Conservation (phyloP, 2,113 vertebrate genomes). For the Sapajus apella region DNA sequence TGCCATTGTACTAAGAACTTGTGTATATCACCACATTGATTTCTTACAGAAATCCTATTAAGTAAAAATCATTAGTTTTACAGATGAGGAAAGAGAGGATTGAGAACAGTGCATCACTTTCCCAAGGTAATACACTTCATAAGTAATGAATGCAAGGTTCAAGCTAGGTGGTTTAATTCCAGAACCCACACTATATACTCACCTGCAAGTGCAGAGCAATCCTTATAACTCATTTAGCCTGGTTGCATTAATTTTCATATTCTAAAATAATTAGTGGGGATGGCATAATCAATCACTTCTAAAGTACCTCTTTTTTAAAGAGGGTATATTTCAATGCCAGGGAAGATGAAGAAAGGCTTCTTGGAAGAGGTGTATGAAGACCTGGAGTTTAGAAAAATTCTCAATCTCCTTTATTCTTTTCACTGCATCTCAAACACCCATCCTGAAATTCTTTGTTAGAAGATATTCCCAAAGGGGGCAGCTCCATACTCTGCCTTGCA, state of each 20-base stretch:
- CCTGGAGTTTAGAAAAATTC: background rate
- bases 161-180: background rate
- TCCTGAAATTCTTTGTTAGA: conserved; percentile 66
- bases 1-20: background rate
- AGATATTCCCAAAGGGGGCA: conserved; percentile 64
- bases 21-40: background rate
- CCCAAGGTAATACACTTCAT: background rate
- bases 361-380: conserved; percentile 40
- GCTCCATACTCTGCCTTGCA: conserved; percentile 63
- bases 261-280: background rate
- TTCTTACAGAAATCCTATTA: background rate
- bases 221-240: background rate
- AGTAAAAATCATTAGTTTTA: background rate
- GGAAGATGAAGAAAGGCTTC: background rate
- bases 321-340: background rate
- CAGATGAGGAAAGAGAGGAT: background rate
- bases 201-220: background rate
- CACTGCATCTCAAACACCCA: conserved; percentile 28
- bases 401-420: conserved; percentile 41
- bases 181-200: background rate
- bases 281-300: background rate
- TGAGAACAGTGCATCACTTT: background rate
- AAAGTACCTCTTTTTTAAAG: background rate
- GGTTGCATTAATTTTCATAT: background rate
- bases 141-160: background rate